Base-by-base conservation (phyloP, 2,888 invertebrate species). In the Drosophila seclusa region DNA sequence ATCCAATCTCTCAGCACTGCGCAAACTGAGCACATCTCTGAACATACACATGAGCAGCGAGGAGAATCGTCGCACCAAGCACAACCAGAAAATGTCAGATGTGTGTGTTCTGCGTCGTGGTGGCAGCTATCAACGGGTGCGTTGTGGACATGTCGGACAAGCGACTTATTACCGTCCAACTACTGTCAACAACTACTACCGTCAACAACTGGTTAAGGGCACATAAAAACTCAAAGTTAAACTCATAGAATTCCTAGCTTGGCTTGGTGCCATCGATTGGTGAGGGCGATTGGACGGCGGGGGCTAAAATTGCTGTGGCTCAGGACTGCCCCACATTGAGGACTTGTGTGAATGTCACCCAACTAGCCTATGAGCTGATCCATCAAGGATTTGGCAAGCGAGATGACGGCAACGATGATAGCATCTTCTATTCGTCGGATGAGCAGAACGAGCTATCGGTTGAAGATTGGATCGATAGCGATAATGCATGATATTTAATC, bases 281-380 rank as follows among this genome's bases (percentile, higher is more conserved):
- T 10, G 55, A 54, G 7, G 49, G 52, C 4, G 31, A 24, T 1
- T 75, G 85, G 74, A 13, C 29, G 2, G 0, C 29, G 2, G 32
- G 63, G 8, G 63, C 75, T 11, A 52, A 6, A 8, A 31, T 87
- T 0, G 5, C 27, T 5, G 27, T 87, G 21, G 11, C 78, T 4
- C 76, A 87, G 54, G 50, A 74, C 2, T 89, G 84, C 6, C 65
- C 50, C 0, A 24, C 52, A 0, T 31, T 85, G 59, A 32, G 49
- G 4, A 82, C 75, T 0, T 34, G 45, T 16, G 80, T 80, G 0
- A 62, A 42, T 6, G 7, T 24, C 0, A 7, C 52, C 4, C 72
- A 59, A 11, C 50, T 87, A 4, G 8, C 27, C 0, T 18, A 58
- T 3, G 83, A 77, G 38, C 58, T 89, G 18, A 0, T 75, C 3